Base-by-base conservation (phyloP, 2,797 vertebrate species). In the Hipposideros larvatus region DNA sequence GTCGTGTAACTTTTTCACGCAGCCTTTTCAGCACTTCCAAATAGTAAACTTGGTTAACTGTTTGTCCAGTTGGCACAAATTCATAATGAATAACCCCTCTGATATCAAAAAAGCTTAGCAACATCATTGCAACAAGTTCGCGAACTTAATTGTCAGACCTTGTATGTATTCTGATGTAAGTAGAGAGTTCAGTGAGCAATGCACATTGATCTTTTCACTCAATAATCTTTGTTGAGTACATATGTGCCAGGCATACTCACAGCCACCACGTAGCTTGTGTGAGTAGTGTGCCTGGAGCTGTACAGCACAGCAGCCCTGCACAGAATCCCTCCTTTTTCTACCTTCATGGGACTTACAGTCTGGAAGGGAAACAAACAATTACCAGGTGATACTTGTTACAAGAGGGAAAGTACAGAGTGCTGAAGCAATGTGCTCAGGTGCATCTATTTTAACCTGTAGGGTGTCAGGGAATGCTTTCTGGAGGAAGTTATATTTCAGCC, bases 401-500 rank as follows among this genome's bases (percentile, higher is more conserved):
- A 63, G 85, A 85, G 48, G 74, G 9, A 65, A 91, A 85, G 46
- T 34, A 68, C 57, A 57, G 34, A 41, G n/a, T 31, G 11, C 31
- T 13, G 31, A 91, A 78, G n/a, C 19, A 18, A 4, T 2, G 11
- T 3, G 10, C 83, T 85, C 61, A 75, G 71, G 7, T 10, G 19
- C 68, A 0, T 37, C 55, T 53, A 2, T 7, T 8, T 5, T 70
- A 89, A n/a, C 71, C n/a, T 15, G 15, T 37, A 65, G 63, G 61
- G 37, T 15, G 1, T 53, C 65, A 41, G 65, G 63, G 41, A 65
- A 65, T 87, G 46, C 43, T 82, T 79, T 68, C 85, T 46, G 55
- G 55, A 63, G 59, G 51, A 87, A 89, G 34, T 34, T 59, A 9
- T 5, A 6, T 65, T 89, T 93, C 31, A 93, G 84, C 84, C n/a